A percentile compares a stretch with the other conserved stretches of the same genome.
phyloP scores from a whole-genome alignment of 2,797 vertebrate genomes.

The Hephaestus fuliginosus region DNA sequence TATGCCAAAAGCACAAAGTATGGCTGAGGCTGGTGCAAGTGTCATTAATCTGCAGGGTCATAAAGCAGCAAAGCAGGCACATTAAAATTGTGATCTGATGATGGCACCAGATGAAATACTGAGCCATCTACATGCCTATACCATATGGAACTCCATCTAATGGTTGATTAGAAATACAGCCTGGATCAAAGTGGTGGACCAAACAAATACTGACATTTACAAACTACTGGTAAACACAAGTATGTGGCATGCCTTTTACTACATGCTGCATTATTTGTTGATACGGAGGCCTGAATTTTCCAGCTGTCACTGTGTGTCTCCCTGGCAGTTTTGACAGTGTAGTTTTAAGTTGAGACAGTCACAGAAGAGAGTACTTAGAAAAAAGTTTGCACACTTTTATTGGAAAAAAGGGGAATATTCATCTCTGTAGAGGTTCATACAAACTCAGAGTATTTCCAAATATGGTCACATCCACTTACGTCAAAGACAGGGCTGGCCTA shows the following conservation, averaged over 20 bases:
- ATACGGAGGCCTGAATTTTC: background rate
- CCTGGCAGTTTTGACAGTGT: background rate
- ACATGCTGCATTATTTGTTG: background rate
- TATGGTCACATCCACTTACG: background rate
- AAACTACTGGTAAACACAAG: background rate
- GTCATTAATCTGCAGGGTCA: background rate
- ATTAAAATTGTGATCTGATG: background rate
- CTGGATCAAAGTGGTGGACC: background rate
- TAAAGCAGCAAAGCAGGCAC: background rate
- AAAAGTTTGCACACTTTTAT: background rate
- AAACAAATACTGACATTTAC: no score
- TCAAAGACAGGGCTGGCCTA: background rate
- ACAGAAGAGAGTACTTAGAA: background rate
- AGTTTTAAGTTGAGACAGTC: background rate
- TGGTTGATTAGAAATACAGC: background rate
- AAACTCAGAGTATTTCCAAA: slow-evolving; percentile 4
- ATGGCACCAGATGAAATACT: background rate
- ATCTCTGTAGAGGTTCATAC: background rate
- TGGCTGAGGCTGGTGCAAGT: background rate
- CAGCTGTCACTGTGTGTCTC: background rate
- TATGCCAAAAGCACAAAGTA: background rate
- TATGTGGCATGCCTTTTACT: background rate
- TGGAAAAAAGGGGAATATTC: background rate
- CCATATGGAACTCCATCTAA: background rate
- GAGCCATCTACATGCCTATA: background rate